phyloP scores from a whole-genome alignment of 2,888 invertebrate genomes.

The Drosophila infuscata region DNA sequence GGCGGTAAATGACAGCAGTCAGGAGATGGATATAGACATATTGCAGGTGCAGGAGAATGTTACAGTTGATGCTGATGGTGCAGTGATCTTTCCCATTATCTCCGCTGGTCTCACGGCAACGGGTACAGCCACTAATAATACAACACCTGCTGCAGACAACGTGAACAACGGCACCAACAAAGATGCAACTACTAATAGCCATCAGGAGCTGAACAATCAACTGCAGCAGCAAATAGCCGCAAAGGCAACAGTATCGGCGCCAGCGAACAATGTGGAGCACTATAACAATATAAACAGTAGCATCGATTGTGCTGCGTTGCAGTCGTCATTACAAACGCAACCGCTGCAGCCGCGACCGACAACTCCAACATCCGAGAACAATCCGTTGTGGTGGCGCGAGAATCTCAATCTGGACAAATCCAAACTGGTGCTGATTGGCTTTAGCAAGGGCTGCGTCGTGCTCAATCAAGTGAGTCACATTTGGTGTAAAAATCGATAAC shows the following conservation, averaged over 20 bases:
- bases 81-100: slow-evolving; percentile 79
- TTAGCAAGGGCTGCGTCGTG: slow-evolving; percentile 97
- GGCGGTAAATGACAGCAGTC: slow-evolving; percentile 81
- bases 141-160: slow-evolving; percentile 35
- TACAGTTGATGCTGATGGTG: slow-evolving; percentile 84
- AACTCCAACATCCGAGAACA: slow-evolving; percentile 71
- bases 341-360: slow-evolving; percentile 55
- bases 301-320: slow-evolving; percentile 60
- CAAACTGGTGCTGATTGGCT: slow-evolving; percentile 90
- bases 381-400: slow-evolving; percentile 88
- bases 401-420: slow-evolving; percentile 87
- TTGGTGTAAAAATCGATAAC: slow-evolving; percentile 83
- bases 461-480: slow-evolving; percentile 89
- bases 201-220: slow-evolving; percentile 43
- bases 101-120: slow-evolving; percentile 39
- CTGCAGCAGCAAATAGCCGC: slow-evolving; percentile 35
- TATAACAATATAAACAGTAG: slow-evolving; percentile 45
- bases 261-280: slow-evolving; percentile 61
- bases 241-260: slow-evolving; percentile 20
- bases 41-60: slow-evolving; percentile 86
- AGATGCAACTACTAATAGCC: slow-evolving; percentile 38
- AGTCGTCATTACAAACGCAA: slow-evolving; percentile 58
- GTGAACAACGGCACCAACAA: slow-evolving; percentile 54
- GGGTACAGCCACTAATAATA: slow-evolving; percentile 46
- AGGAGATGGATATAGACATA: slow-evolving; percentile 87